phyloP scores from a whole-genome alignment of 2,113 vertebrate genomes.

The Climacteris rufus region DNA sequence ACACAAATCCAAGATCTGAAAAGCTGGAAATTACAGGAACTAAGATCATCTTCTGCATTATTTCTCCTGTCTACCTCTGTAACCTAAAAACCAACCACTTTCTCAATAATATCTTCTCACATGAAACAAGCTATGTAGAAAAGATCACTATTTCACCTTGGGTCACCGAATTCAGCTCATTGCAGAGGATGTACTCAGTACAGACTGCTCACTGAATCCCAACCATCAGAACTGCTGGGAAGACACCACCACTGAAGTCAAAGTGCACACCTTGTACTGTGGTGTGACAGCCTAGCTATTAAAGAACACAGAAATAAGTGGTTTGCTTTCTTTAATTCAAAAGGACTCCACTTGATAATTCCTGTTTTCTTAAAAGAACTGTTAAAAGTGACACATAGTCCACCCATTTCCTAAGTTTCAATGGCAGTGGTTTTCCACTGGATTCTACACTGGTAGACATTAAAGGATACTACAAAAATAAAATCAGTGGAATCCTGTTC shows the following conservation, averaged over 20 bases:
- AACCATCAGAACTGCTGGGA: neutral
- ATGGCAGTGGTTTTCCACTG: neutral
- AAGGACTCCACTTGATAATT: neutral
- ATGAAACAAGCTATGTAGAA: neutral
- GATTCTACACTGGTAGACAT: neutral
- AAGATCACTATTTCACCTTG: rapidly evolving
- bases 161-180: neutral
- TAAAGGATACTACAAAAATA: neutral
- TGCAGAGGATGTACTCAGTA: neutral
- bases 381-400: neutral
- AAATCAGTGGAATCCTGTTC: neutral
- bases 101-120: neutral
- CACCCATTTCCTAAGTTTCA: neutral
- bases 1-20: neutral
- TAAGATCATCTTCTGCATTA: neutral
- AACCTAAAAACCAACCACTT: neutral
- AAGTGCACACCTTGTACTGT: neutral
- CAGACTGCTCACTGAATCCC: neutral
- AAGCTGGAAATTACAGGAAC: neutral
- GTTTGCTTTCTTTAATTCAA: neutral
- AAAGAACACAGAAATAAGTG: neutral
- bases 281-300: neutral
- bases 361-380: neutral
- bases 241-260: neutral
- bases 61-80: neutral